A percentile compares a stretch with the other conserved stretches of the same genome.
phyloP scores from a whole-genome alignment of 2,888 invertebrate genomes.

The Thalpophila matura region DNA sequence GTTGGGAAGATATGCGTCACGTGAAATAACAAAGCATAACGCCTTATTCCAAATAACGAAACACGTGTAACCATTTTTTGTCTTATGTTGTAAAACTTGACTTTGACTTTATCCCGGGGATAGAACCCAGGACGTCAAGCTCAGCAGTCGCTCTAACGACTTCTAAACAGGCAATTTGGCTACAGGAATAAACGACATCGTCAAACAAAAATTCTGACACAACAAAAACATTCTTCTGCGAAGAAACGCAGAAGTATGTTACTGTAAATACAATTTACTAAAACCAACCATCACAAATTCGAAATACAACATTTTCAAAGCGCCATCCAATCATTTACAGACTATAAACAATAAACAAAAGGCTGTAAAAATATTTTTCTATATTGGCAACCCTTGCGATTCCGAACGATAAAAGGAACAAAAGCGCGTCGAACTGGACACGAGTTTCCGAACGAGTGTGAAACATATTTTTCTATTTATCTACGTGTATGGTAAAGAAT shows the following conservation, averaged over 20 bases:
- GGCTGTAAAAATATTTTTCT: constrained; percentile 60
- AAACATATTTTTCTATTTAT: constrained; percentile 65
- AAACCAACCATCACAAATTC: constrained; percentile 38
- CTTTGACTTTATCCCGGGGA: too few species aligned
- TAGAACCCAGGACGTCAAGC: too few species aligned
- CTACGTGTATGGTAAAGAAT: constrained; percentile 41
- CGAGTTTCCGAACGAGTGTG: constrained; percentile 61
- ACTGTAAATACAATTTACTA: constrained; percentile 27
- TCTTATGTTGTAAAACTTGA: too few species aligned
- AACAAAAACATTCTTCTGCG: neutral
- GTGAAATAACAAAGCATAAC: too few species aligned
- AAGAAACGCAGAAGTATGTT: constrained; percentile 16
- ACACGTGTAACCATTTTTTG: too few species aligned
- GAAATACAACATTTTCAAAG: constrained; percentile 42
- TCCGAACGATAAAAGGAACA: constrained; percentile 64
- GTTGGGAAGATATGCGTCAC: too few species aligned
- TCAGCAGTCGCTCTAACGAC: too few species aligned
- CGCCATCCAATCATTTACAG: constrained; percentile 52
- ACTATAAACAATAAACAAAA: constrained; percentile 60
- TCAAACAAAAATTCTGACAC: neutral
- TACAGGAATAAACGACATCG: neutral
- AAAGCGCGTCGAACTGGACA: constrained; percentile 59
- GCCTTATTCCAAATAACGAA: too few species aligned
- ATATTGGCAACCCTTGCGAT: constrained; percentile 63
- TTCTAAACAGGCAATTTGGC: too few species aligned